Evolutionary conservation across 2,888 invertebrate genomes (phyloP), one percentile per base, ranked within the genome.

Genomic region (Amblyjoppa proteus): DNA sequence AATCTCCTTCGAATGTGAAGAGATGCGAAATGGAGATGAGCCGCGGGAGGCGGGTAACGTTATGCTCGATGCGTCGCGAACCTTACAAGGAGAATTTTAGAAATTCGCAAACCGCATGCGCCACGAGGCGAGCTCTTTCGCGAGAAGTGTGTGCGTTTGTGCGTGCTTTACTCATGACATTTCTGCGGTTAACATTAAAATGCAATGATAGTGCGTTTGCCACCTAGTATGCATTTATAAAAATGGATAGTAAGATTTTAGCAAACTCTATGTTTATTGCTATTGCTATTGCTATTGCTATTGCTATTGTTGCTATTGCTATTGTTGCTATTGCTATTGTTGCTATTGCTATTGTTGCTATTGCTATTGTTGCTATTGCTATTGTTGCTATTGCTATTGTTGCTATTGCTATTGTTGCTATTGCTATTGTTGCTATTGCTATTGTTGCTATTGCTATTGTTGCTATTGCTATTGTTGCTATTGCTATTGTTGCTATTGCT

Each of bases 71-170:
- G 51, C 49, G 64, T 16, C 71, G 53, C 66, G 49, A 38, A 56
- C 79, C 82, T 76, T 82, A 85, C 78, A 85, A 73, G 82, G 82
- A 61, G 71, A 79, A 85, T 85, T 85, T 85, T 85, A 85, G 85
- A 85, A 85, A 85, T 85, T 68, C 28, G 69, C 61, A 41, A 69
- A 79, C 25, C 75, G 64, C 75, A 66, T 61, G 61, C 51, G 49
- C 20, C 20, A 51, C 75, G 51, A 38, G 34, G 5, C 51, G 75
- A 20, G 25, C 53, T 53, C 20, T 16, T 51, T 66, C 80, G 71
- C 75, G 64, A 64, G 34, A 38, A 31, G 16, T 13, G 34, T 66
- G 53, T 28, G 41, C 28, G 38, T 66, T 64, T 28, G 41, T 58
- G 20, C 49, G 5, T 56, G 34, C 66, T 69, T 58, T 31, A 69